A percentile compares a stretch with the other conserved stretches of the same genome.
Conservation (phyloP, 2,888 invertebrate species). For the Dinocampus coccinellae region DNA sequence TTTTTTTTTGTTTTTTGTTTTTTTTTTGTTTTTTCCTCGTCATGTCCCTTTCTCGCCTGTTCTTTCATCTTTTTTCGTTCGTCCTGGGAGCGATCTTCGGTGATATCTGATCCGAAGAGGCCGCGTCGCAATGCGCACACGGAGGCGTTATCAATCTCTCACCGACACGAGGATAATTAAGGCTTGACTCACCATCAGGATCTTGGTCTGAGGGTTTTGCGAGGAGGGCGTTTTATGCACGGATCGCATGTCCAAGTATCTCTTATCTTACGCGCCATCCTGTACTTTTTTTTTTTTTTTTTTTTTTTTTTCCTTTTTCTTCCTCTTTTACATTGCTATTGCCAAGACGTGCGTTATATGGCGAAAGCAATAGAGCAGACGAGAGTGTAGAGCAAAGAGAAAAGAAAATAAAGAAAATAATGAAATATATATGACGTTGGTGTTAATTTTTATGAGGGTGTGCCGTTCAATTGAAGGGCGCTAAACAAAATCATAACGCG, state of each 20-base stretch:
- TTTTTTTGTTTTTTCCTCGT: not conserved
- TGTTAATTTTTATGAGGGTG: conserved; percentile 15
- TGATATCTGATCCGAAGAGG: conserved; percentile 30
- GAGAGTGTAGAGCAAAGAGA: not conserved
- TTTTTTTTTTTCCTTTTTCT: conserved; percentile 40
- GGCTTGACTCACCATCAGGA: conserved; percentile 44
- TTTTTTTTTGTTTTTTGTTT: conserved; percentile 7
- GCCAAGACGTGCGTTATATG: conserved; percentile 25
- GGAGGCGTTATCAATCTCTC: conserved; percentile 51
- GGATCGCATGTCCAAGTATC: conserved; percentile 60
- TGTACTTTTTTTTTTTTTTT: conserved; percentile 50
- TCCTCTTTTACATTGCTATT: too few species aligned
- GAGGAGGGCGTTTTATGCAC: conserved; percentile 53
- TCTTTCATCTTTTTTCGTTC: conserved; percentile 6
- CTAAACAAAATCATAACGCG: conserved; percentile 30
- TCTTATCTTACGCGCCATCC: conserved; percentile 59
- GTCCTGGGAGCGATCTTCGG: conserved; percentile 20
- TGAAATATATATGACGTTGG: not conserved
- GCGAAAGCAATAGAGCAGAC: conserved; percentile 27
- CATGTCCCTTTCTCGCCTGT: not conserved
- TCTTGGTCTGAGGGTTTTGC: conserved; percentile 37
- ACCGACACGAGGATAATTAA: conserved; percentile 56
- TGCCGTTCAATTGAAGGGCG: conserved; percentile 15
- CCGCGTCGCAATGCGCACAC: conserved; percentile 27
- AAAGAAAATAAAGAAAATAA: too few species aligned